These are phyloP conservation scores for Neodiprion lecontei DNA, from an alignment of 1,140 invertebrate genomes.

Conservation along the genomic window DNA sequence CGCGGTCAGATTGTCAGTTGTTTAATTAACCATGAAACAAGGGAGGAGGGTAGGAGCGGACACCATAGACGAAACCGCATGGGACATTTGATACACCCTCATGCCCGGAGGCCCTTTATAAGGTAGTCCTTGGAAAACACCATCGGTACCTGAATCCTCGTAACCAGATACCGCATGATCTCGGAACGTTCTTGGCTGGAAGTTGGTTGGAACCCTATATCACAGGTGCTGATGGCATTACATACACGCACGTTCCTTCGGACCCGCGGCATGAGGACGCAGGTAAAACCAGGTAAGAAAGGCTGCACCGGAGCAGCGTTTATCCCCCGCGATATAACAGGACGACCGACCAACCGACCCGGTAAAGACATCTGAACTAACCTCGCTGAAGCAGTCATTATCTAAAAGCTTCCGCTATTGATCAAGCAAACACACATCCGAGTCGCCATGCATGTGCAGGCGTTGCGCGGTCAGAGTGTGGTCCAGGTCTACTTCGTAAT, in stretches of 20 bases:
- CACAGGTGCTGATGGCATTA: conserved; percentile 49
- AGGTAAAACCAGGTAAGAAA: background rate
- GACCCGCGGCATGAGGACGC: background rate
- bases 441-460: background rate
- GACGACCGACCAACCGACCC: too few species aligned
- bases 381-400: background rate
- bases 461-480: too few species aligned
- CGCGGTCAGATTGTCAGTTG: conserved; percentile 61
- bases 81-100: conserved; percentile 61
- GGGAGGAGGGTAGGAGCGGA: conserved; percentile 50
- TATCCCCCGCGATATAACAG: too few species aligned
- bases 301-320: too few species aligned
- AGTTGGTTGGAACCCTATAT: conserved; percentile 56
- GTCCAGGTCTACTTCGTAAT: too few species aligned
- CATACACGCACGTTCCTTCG: conserved; percentile 8
- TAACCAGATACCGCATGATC: conserved; percentile 49
- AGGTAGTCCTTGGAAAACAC: conserved; percentile 53
- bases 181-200: background rate
- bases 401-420: background rate
- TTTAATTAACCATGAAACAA: conserved; percentile 64
- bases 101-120: conserved; percentile 27
- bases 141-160: conserved; percentile 45
- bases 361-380: background rate
- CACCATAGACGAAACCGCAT: conserved; percentile 54
- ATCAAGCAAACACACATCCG: background rate